Conservation (phyloP, 2,888 invertebrate genomes). For the Xestia xanthographa region DNA sequence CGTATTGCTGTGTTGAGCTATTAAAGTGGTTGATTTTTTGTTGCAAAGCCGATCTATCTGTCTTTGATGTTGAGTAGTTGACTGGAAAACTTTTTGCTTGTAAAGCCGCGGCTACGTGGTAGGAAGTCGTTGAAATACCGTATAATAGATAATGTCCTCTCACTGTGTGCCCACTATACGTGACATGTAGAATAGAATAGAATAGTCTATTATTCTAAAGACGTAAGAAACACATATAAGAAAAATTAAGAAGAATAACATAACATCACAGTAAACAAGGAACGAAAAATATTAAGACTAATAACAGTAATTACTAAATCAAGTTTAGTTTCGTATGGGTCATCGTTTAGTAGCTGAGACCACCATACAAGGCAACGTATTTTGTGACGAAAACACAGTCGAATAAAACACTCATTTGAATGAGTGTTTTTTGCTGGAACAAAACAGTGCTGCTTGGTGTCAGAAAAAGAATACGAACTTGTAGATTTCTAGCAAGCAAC, state of each 20-base stretch:
- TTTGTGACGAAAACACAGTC: not conserved
- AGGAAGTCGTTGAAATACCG: not conserved
- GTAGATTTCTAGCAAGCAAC: not conserved
- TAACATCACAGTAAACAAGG: not conserved
- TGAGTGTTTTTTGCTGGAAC: not conserved
- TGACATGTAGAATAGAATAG: not conserved
- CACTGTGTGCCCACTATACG: not conserved
- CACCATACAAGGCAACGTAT: not conserved
- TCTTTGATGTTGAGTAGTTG: slow-evolving; percentile 35
- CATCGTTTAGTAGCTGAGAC: not conserved
- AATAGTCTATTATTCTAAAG: no score
- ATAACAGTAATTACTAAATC: not conserved
- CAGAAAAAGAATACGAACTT: not conserved
- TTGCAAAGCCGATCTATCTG: not conserved
- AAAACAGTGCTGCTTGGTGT: not conserved
- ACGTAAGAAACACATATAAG: not conserved
- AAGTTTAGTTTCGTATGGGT: not conserved
- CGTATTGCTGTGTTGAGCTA: slow-evolving; percentile 48
- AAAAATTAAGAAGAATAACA: not conserved
- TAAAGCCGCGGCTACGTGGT: not conserved
- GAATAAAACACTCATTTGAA: not conserved
- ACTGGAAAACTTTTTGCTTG: slow-evolving; percentile 2
- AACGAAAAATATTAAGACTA: not conserved
- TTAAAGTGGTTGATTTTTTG: slow-evolving; percentile 44
- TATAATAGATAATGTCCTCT: not conserved